These are phyloP conservation scores for Ennomos quercinarius DNA, from an alignment of 2,888 invertebrate genomes.

Conservation along the genomic window DNA sequence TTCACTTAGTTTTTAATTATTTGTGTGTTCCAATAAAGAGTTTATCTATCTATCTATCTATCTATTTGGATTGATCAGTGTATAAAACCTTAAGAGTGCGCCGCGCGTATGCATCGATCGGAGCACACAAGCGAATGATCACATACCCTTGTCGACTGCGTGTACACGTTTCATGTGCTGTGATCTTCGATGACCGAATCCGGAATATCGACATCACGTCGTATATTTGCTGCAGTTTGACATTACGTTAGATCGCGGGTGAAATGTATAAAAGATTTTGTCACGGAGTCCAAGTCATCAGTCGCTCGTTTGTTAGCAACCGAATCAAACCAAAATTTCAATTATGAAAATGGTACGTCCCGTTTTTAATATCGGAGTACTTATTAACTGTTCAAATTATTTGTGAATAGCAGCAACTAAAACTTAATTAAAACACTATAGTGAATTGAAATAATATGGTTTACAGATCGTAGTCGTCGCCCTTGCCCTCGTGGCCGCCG, in stretches of 20 bases:
- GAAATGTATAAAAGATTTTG: constrained; percentile 80
- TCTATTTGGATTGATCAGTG: constrained; percentile 36
- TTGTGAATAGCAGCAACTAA: too few relatives aligned
- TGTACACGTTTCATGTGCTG: constrained; percentile 42
- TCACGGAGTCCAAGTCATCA: constrained; percentile 62
- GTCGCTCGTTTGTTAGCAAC: constrained; percentile 69
- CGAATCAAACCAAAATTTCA: constrained; percentile 58
- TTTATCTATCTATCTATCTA: too few relatives aligned
- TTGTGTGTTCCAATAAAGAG: too few relatives aligned
- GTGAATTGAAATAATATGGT: not conserved
- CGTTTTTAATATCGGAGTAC: constrained; percentile 1
- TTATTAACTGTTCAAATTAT: not conserved
- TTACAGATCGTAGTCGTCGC: constrained; percentile 54
- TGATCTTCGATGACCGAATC: constrained; percentile 68
- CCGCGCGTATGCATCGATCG: constrained; percentile 42
- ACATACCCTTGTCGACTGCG: constrained; percentile 39
- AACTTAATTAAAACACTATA: too few relatives aligned
- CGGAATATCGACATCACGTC: constrained; percentile 72
- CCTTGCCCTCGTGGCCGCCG: constrained; percentile 66
- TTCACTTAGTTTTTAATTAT: too few relatives aligned
- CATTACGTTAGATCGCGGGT: constrained; percentile 70
- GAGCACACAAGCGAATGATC: constrained; percentile 44
- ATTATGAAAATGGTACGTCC: constrained; percentile 79
- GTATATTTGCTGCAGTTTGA: constrained; percentile 67
- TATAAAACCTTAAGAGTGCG: constrained; percentile 59